These are phyloP conservation scores for Astropecten irregularis DNA, from an alignment of 53 echinoderm and acorn worm genomes.

Conservation along the genomic window DNA sequence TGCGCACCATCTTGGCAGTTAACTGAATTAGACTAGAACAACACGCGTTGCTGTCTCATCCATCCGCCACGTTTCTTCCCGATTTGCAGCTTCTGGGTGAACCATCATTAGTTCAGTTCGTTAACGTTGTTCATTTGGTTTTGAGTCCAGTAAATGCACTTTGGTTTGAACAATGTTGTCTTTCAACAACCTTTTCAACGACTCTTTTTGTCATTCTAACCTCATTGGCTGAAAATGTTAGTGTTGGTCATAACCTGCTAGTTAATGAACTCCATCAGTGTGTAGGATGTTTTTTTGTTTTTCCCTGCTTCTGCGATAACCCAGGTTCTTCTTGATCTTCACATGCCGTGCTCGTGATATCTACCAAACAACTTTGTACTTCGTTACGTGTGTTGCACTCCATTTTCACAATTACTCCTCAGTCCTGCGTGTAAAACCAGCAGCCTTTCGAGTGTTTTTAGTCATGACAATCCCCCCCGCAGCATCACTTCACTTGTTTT, in stretches of 20 bases:
- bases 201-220: conserved; percentile 19
- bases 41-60: background rate
- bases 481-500: background rate
- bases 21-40: background rate
- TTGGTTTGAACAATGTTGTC: background rate
- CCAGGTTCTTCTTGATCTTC: conserved; percentile 43
- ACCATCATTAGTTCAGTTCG: background rate
- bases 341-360: conserved; percentile 19
- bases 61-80: conserved; percentile 13
- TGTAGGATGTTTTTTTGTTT: conserved; percentile 19
- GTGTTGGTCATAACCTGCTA: background rate
- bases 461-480: conserved; percentile 26
- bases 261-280: conserved; percentile 12
- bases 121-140: background rate
- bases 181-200: no score
- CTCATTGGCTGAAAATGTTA: background rate
- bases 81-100: conserved; percentile 34
- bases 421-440: conserved; percentile 16
- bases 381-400: background rate
- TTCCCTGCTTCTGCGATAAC: conserved; percentile 16
- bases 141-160: background rate
- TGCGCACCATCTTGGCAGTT: background rate
- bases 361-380: conserved; percentile 14
- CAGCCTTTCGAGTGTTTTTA: background rate
- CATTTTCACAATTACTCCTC: conserved; percentile 22